Conservation (phyloP, 2,113 vertebrate genomes). For the Ageneiosus marmoratus region DNA sequence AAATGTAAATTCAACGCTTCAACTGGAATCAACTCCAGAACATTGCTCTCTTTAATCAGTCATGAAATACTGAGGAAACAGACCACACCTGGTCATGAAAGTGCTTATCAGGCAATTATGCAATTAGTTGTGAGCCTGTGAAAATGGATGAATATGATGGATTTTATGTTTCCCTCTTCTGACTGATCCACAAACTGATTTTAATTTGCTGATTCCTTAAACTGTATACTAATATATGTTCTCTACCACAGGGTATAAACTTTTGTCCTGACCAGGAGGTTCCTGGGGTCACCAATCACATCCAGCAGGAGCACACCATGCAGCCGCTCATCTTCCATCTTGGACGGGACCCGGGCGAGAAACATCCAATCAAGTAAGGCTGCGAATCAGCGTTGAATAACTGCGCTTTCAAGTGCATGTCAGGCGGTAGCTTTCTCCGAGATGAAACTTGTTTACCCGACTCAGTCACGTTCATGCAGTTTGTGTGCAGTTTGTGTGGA, state of each 20-base stretch:
- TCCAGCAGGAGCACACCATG: slow-evolving; percentile 79
- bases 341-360: slow-evolving; percentile 91
- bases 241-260: slow-evolving; percentile 81
- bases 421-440: no score
- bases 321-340: slow-evolving; percentile 91
- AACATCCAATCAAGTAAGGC: slow-evolving; percentile 82
- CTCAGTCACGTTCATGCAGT: no score
- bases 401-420: no score
- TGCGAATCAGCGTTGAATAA: background rate
- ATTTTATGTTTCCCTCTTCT: background rate
- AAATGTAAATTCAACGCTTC: background rate
- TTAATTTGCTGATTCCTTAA: background rate
- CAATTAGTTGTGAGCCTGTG: background rate
- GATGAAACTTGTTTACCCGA: no score
- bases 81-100: background rate
- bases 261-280: slow-evolving; percentile 94
- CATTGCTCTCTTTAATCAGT: background rate
- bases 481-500: no score
- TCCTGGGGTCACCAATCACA: slow-evolving; percentile 85
- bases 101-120: background rate
- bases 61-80: background rate
- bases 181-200: background rate
- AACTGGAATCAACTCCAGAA: background rate
- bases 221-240: background rate
- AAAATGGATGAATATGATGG: background rate